Evolutionary conservation across 1,140 invertebrate species (phyloP), one percentile per base, ranked within the genome.

Genomic region (Popillia japonica): DNA sequence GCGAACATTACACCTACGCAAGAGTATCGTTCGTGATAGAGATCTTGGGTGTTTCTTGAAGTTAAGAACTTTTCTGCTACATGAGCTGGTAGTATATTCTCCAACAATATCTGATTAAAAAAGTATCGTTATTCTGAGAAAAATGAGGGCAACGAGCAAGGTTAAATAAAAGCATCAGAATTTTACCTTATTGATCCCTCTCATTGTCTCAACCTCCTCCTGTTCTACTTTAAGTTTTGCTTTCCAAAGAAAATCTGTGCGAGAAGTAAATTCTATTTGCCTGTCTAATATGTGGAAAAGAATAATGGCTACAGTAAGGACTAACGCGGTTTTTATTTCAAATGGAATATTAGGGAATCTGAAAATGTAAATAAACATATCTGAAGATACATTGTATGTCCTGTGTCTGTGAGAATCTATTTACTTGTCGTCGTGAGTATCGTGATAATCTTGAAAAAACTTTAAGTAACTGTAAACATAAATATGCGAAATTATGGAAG

Each of bases 1-100:
- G 97, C 98, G 84, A 99, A 99, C 95, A 99, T 98, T 0, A 99
- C 97, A 0, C 96, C 97, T 72, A 99, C 96, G 83, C 95, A 96
- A 17, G 92, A 94, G 86, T 99, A 99, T 64, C 96, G 90, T 86
- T 99, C 96, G 84, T 98, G 97, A 86, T 99, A 99, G 0, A 99
- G 87, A 79, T 98, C 96, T 87, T 96, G 90, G 23, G 89, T 92
- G 3, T 89, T 89, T 78, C 91, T 88, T 1, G 90, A 90, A 3
- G 89, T 89, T 10, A 99, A 88, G 87, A 98, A 99, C 86, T 98
- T 95, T 79, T 97, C 93, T 0, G 97, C 97, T 0, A 99, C 97
- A 85, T 99, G 97, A 78, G 95, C 95, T 3, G 98, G 98, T 34
- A 99, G 88, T 83, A 99, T 99, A 82, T 99, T 99, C 88, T 99